Evolutionary conservation across 2,113 vertebrate genomes (phyloP).

Genomic region (Seriola aureovittata): DNA sequence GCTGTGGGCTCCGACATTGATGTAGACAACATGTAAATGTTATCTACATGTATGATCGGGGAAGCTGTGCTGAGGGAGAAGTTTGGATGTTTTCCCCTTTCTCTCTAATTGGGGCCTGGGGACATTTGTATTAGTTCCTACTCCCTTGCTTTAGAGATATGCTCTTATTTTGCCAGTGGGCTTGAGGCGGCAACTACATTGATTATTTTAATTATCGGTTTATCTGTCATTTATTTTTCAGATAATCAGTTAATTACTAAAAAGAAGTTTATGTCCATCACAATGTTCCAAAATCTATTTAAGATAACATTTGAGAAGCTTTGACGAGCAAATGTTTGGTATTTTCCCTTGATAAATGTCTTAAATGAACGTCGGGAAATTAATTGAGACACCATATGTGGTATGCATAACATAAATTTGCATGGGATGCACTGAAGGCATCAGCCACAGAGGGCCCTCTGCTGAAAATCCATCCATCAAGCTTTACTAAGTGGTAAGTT

Average conservation of each 20-base stretch:
- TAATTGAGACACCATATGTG: not conserved
- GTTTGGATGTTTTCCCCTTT: not conserved
- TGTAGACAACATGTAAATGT: constrained; percentile 24
- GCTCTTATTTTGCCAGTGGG: not conserved
- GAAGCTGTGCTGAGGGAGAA: not conserved
- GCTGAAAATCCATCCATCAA: not conserved
- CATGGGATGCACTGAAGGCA: not conserved
- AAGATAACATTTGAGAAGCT: not conserved
- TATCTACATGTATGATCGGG: constrained; percentile 6
- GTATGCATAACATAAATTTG: not conserved
- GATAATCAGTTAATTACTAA: not conserved
- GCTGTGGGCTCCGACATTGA: not conserved
- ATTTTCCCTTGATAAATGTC: not conserved
- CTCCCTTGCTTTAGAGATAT: not conserved
- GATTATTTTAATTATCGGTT: not conserved
- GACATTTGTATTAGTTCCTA: not conserved
- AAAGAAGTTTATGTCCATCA: not conserved
- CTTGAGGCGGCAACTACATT: not conserved
- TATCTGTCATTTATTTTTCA: not conserved
- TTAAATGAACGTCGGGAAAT: not conserved
- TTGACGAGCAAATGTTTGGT: not conserved
- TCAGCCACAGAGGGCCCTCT: not conserved
- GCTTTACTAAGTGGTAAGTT: not conserved
- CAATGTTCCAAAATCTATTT: not conserved
- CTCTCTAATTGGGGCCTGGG: constrained; percentile 29